phyloP scores from a whole-genome alignment of 2,888 invertebrate genomes.

The Tolmerus cingulatus region DNA sequence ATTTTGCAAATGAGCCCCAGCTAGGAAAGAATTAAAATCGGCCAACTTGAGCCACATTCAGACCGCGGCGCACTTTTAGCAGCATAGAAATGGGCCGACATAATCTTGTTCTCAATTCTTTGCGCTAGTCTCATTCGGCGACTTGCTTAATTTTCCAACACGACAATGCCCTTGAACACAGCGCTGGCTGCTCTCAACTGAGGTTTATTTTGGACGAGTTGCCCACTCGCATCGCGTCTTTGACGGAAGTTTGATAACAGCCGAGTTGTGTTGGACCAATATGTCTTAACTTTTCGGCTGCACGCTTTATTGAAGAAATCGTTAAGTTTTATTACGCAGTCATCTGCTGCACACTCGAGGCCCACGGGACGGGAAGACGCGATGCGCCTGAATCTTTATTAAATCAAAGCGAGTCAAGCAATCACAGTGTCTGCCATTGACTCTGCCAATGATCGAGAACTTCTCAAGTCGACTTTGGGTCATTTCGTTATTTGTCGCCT shows the following conservation, averaged over 20 bases:
- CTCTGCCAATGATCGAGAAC: neutral
- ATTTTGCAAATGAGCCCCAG: neutral
- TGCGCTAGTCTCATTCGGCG: neutral
- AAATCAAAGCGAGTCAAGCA: slow-evolving; percentile 10
- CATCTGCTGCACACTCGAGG: neutral
- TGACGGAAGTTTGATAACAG: slow-evolving; percentile 31
- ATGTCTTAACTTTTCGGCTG: slow-evolving; percentile 13
- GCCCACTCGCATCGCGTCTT: neutral
- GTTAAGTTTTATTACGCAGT: slow-evolving; percentile 15
- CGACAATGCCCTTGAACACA: slow-evolving; percentile 31
- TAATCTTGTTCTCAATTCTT: slow-evolving; percentile 1
- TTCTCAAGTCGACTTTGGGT: neutral
- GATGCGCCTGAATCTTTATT: neutral
- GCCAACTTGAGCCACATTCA: neutral
- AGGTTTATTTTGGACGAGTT: neutral
- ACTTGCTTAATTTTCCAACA: slow-evolving; percentile 21
- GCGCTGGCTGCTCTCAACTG: neutral
- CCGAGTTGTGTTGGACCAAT: neutral
- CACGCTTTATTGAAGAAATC: slow-evolving; percentile 11
- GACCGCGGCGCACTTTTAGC: neutral
- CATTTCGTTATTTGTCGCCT: slow-evolving; percentile 9
- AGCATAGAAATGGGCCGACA: neutral
- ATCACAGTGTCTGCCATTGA: slow-evolving; percentile 7
- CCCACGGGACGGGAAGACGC: neutral
- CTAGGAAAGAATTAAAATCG: slow-evolving; percentile 3